Evolutionary conservation across 2,113 vertebrate genomes (phyloP).

Genomic region (Ceuthmochares aereus): DNA sequence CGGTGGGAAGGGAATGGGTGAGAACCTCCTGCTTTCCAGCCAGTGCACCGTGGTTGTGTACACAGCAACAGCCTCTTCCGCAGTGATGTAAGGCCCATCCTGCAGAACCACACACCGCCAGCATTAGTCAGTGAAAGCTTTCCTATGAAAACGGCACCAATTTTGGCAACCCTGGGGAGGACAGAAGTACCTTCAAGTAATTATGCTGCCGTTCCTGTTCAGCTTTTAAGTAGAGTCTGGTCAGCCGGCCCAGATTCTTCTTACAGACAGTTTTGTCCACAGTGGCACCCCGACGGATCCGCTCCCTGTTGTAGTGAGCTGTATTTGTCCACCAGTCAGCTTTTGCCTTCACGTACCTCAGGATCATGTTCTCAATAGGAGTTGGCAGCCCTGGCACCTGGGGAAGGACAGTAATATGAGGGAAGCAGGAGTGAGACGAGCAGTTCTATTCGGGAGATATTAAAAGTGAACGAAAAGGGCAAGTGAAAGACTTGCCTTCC

Average conservation of each 20-base stretch:
- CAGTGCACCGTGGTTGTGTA: conserved; percentile 99
- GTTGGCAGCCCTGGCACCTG: conserved; percentile 97
- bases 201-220: conserved; percentile 99
- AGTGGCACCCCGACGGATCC: conserved; percentile 97
- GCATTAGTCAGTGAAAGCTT: background rate
- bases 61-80: conserved; percentile 98
- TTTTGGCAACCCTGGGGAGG: background rate
- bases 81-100: conserved; percentile 99
- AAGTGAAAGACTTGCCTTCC: conserved; percentile 82
- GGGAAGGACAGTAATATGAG: background rate
- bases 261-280: conserved; percentile 99
- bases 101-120: conserved; percentile 46
- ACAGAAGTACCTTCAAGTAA: conserved; percentile 90
- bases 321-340: conserved; percentile 99
- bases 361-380: conserved; percentile 99
- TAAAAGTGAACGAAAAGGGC: background rate
- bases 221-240: conserved; percentile 95
- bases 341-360: conserved; percentile 98
- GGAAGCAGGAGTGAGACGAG: background rate
- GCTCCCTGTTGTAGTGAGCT: conserved; percentile 97
- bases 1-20: conserved; percentile 96
- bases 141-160: background rate
- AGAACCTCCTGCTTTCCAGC: conserved; percentile 98
- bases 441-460: background rate
- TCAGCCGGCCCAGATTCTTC: conserved; percentile 96